Evolutionary conservation across 2,113 vertebrate species (phyloP).

Genomic region (Pipa parva): DNA sequence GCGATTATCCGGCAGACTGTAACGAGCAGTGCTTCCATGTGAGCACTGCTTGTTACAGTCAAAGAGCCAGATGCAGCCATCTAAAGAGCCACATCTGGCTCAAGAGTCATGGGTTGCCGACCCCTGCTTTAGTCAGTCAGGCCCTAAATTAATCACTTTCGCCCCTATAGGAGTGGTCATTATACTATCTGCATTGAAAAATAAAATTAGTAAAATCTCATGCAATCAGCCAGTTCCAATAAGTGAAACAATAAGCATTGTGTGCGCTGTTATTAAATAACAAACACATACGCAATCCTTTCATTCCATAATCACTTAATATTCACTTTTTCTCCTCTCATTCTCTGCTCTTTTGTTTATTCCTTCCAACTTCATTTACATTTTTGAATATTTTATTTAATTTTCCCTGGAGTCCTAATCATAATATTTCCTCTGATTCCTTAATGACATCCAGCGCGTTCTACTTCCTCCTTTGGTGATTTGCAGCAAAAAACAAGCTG

Average conservation of each 20-base stretch:
- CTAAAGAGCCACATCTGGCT: too few relatives aligned
- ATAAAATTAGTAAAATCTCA: not conserved
- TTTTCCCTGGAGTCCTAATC: constrained; percentile 23
- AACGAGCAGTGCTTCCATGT: too few relatives aligned
- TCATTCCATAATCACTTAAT: constrained; percentile 19
- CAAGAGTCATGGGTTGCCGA: too few relatives aligned
- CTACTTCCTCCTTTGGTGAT: not conserved
- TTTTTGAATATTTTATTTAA: not conserved
- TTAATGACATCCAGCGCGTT: not conserved
- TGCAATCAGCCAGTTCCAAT: not conserved
- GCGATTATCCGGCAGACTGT: too few relatives aligned
- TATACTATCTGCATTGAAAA: not conserved
- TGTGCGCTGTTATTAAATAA: too few relatives aligned
- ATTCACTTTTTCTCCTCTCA: not conserved
- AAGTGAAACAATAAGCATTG: too few relatives aligned
- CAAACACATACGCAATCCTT: constrained; percentile 4
- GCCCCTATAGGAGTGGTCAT: not conserved
- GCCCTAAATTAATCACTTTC: constrained; percentile 1
- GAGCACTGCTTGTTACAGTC: too few relatives aligned
- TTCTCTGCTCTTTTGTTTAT: constrained; percentile 2
- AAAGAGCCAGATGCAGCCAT: too few relatives aligned
- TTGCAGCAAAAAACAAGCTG: too few relatives aligned
- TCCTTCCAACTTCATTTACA: not conserved
- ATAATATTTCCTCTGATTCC: constrained; percentile 16
- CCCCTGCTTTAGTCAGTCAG: too few relatives aligned